These are phyloP conservation scores for Sphaerophoria rueppellii DNA, from an alignment of 2,888 invertebrate genomes.

Conservation along the genomic window DNA sequence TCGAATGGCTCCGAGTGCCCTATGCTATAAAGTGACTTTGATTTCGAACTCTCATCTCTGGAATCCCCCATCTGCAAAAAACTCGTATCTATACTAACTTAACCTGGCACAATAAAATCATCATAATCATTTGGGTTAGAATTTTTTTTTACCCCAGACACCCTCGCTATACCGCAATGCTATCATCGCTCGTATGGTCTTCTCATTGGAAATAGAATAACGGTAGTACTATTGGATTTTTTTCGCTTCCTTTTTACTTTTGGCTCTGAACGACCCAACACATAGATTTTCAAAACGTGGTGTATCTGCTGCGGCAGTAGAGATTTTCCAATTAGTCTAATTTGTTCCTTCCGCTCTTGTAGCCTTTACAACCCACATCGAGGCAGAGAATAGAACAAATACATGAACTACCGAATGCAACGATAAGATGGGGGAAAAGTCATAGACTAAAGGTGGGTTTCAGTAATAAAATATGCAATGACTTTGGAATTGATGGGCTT, in stretches of 20 bases:
- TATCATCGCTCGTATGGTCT: neutral
- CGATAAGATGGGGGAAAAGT: neutral
- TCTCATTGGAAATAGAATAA: constrained; percentile 2
- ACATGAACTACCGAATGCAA: neutral
- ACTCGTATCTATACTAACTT: constrained; percentile 34
- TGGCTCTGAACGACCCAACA: constrained; percentile 7
- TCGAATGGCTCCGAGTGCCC: neutral
- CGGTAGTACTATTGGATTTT: constrained; percentile 7
- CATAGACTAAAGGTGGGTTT: constrained; percentile 1
- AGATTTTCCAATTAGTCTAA: constrained; percentile 75
- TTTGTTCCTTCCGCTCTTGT: constrained; percentile 74
- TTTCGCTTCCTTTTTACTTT: constrained; percentile 19
- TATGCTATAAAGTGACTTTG: constrained; percentile 62
- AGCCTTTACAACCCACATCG: constrained; percentile 44
- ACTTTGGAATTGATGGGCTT: neutral
- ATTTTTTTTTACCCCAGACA: constrained; percentile 48
- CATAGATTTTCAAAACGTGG: constrained; percentile 1
- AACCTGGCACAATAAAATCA: constrained; percentile 66
- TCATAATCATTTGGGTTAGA: constrained; percentile 72
- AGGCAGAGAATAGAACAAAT: neutral
- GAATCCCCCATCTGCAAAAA: constrained; percentile 18
- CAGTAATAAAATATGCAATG: neutral
- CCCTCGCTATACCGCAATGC: neutral
- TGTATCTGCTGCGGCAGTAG: constrained; percentile 59
- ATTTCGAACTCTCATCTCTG: constrained; percentile 69